Base-by-base conservation (phyloP, 2,888 invertebrate genomes). In the Chelonus formosanus region DNA sequence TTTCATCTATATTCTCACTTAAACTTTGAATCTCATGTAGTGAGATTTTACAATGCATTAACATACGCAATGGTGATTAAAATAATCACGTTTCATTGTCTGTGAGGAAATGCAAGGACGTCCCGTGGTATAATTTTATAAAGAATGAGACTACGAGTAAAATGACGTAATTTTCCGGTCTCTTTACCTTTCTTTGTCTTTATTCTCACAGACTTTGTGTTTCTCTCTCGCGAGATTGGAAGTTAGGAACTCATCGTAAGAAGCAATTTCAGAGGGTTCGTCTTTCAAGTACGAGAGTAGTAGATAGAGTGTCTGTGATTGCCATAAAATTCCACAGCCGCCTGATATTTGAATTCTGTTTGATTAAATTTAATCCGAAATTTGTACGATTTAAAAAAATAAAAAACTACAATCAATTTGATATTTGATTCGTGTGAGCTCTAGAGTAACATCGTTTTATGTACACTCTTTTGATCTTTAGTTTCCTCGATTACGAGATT, bases 401-500 rank as follows among this genome's bases (percentile, higher is more conserved):
- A 50, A 40, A 60, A 40, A 35, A 35, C 4, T 58, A 7, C 50
- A 43, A 60, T 60, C 43, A 40, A 60, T 60, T 40, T 52, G n/a
- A 52, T 32, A 40, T 31, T 48, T 36, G 34, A 45, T 60, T 50
- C 36, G 52, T 52, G 32, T 4, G 47, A 59, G 59, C 20, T 20
- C 20, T 20, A 20, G 20, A 20, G 20, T 20, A 40, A 3, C 8
- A 10, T 6, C 43, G 31, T 20, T 20, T 20, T 20, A 20, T 20
- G 20, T 20, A 20, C 20, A 20, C 2, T 20, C 20, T 71, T 70
- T 72, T 75, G 75, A 76, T 74, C 70, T 75, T 74, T 71, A 68
- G 69, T 76, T 74, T 75, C 71, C 76, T 78, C 78, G 79, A 78
- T 79, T 75, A 72, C 68, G 70, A 75, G 78, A 80, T 80, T 78